Conservation (phyloP, 2,888 invertebrate genomes). For the Drosophila merina region DNA sequence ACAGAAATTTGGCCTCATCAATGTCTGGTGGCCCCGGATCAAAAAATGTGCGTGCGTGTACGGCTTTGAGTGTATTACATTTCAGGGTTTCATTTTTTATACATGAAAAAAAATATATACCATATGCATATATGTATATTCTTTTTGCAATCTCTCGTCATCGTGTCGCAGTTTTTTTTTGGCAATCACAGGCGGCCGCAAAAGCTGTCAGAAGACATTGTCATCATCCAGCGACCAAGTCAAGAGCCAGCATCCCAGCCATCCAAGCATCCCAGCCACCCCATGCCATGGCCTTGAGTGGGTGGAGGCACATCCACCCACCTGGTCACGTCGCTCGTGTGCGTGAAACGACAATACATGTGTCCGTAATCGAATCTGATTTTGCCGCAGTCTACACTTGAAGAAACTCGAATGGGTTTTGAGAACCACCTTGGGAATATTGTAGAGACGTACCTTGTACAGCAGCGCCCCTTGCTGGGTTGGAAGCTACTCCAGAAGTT, state of each 20-base stretch:
- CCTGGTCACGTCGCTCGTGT: conserved; percentile 59
- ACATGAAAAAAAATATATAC: conserved; percentile 25
- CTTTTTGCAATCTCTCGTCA: conserved; percentile 74
- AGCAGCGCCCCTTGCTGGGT: too few species aligned
- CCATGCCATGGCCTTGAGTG: conserved; percentile 2
- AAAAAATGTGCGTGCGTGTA: conserved; percentile 44
- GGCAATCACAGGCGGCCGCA: conserved; percentile 71
- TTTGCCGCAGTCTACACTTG: conserved; percentile 21
- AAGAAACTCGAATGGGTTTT: neutral
- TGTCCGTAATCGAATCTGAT: conserved; percentile 66
- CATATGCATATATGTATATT: conserved; percentile 3
- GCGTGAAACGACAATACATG: conserved; percentile 59
- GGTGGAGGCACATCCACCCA: conserved; percentile 43
- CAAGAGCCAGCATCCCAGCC: conserved; percentile 23
- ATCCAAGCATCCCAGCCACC: conserved; percentile 7
- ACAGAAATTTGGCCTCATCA: conserved; percentile 80
- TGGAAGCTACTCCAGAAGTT: too few species aligned
- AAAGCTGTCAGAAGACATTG: conserved; percentile 78
- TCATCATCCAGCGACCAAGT: conserved; percentile 67
- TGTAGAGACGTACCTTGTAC: too few species aligned
- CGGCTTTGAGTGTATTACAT: conserved; percentile 72
- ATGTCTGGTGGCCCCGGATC: conserved; percentile 66
- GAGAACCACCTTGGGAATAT: too few species aligned
- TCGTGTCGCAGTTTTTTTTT: conserved; percentile 74
- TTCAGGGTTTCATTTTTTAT: conserved; percentile 55